Evolutionary conservation across 2,113 vertebrate species (phyloP), one percentile per base, ranked within the genome.

Genomic region (Pholis gunnellus): DNA sequence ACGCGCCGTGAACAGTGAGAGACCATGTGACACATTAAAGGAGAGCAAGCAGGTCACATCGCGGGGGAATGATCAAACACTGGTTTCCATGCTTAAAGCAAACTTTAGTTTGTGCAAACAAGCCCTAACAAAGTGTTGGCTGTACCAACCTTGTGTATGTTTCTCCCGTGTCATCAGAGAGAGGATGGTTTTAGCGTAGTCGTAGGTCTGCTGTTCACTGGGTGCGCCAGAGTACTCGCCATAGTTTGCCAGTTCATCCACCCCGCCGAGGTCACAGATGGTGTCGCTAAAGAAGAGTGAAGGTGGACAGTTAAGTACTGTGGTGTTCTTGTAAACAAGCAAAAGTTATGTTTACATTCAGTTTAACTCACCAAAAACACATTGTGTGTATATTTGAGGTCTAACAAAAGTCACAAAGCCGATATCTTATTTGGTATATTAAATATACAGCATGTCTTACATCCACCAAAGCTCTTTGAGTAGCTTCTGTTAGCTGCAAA

Each of bases 181-280:
- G 15, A 99, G 96, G 87, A 99, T 99, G 25, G 98, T 99, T 95
- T 99, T 99, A 17, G 98, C 98, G 0, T 99, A 99, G 94, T 99
- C 98, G 0, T 99, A 99, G 14, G 98, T 99, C 95, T 99, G 98
- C 54, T 99, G 98, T 80, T 99, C 98, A 0, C 98, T 99, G 9
- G 98, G 98, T 9, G 98, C 98, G 0, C 98, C 98, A 0, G 98
- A 99, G 83, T 99, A 99, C 54, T 99, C 98, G 36, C 98, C 98
- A 0, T 99, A 99, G 88, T 99, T 99, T 0, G 98, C 98, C 91
- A 99, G 94, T 71, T 99, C 98, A 5, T 97, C 94, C 81, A 99
- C 98, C 1, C 98, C 98, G 1, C 98, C 98, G 42, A 99, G 94
- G 83, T 99, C 98, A 86, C 98, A 99, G 90, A 99, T 99, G 63